Evolutionary conservation across 2,888 invertebrate species (phyloP).

Genomic region (Microplitis deprimator): DNA sequence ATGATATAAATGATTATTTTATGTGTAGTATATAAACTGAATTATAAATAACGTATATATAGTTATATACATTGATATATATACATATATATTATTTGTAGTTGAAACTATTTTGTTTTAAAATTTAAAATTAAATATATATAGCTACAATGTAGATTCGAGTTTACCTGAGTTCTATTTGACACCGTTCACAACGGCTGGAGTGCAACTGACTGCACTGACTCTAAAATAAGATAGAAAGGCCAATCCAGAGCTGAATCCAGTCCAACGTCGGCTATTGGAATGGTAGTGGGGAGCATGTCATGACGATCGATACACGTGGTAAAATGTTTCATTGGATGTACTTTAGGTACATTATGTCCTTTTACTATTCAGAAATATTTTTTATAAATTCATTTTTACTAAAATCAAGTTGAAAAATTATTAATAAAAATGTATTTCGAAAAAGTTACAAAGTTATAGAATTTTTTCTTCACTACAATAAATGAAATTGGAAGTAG

Average conservation of each 20-base stretch:
- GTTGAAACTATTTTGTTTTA: too few species aligned
- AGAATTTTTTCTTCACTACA: too few species aligned
- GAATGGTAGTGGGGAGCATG: background rate
- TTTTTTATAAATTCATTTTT: background rate
- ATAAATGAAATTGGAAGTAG: too few species aligned
- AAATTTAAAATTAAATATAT: too few species aligned
- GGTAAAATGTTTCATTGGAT: background rate
- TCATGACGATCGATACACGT: background rate
- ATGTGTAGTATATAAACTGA: too few species aligned
- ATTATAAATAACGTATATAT: too few species aligned
- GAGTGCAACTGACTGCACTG: background rate
- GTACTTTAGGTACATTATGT: background rate
- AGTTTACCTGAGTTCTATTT: background rate
- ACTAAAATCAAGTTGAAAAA: background rate
- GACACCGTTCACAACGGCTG: background rate
- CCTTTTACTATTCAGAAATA: background rate
- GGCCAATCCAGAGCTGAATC: background rate
- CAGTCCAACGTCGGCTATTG: background rate
- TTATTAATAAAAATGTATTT: too few species aligned
- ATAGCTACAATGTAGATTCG: background rate
- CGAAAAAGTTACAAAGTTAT: too few species aligned
- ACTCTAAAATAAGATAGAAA: background rate
- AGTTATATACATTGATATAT: too few species aligned
- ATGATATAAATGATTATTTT: background rate
- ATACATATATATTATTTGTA: too few species aligned